Evolutionary conservation across 2,113 vertebrate genomes (phyloP).

Genomic region (Electrona antarctica): DNA sequence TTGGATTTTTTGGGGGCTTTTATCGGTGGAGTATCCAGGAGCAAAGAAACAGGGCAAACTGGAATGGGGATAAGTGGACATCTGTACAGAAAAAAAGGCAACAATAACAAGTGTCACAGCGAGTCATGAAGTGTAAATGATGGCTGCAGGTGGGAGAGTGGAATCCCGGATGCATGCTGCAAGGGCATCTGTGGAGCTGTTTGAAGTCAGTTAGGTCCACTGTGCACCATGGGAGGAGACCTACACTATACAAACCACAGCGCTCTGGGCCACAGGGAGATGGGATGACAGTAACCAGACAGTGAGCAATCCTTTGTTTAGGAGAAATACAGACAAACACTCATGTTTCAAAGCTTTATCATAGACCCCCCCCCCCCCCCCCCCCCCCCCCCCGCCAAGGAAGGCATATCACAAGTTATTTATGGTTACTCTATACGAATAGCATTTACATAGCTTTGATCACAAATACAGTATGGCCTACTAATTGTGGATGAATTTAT

Average conservation of each 20-base stretch:
- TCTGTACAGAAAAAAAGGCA: slow-evolving; percentile 42
- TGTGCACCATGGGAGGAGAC: slow-evolving; percentile 41
- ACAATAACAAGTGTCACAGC: slow-evolving; percentile 40
- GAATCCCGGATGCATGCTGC: slow-evolving; percentile 24
- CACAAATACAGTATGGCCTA: slow-evolving; percentile 64
- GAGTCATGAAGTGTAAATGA: slow-evolving; percentile 35
- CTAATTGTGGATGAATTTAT: slow-evolving; percentile 58
- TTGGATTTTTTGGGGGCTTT: slow-evolving; percentile 19
- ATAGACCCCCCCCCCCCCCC: not conserved
- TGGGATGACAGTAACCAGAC: slow-evolving; percentile 61
- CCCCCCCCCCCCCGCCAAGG: slow-evolving; percentile 35
- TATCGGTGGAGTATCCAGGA: slow-evolving; percentile 20
- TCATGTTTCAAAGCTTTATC: slow-evolving; percentile 53
- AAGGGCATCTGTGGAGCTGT: slow-evolving; percentile 39
- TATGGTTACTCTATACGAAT: slow-evolving; percentile 55
- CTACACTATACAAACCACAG: slow-evolving; percentile 52
- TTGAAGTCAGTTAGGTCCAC: slow-evolving; percentile 29
- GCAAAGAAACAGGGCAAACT: not conserved
- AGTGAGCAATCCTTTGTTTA: slow-evolving; percentile 48
- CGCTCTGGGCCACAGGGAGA: slow-evolving; percentile 46
- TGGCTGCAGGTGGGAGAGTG: slow-evolving; percentile 11
- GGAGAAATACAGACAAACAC: slow-evolving; percentile 38
- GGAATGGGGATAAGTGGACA: slow-evolving; percentile 32
- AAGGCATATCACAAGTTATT: slow-evolving; percentile 53
- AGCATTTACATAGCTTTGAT: slow-evolving; percentile 68